phyloP scores from a whole-genome alignment of 2,797 vertebrate species.

The Silurus aristotelis region DNA sequence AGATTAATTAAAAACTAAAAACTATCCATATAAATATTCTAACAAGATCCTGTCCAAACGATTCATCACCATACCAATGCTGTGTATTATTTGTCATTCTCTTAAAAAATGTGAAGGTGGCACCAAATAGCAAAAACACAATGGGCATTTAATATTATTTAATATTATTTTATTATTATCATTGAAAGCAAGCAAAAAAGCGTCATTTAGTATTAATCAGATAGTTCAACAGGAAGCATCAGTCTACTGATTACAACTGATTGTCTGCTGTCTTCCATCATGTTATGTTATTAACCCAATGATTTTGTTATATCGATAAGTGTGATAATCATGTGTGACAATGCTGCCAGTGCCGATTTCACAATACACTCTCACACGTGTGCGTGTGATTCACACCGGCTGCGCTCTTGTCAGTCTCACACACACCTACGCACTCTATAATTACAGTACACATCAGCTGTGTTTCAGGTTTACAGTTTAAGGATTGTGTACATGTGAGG shows the following conservation, averaged over 20 bases:
- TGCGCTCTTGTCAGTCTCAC: not conserved
- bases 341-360: not conserved
- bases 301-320: not conserved
- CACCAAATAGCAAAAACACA: not conserved
- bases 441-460: conserved; percentile 34
- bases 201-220: not conserved
- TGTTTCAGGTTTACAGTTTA: conserved; percentile 14
- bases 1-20: not conserved
- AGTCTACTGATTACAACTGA: not conserved
- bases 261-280: not conserved
- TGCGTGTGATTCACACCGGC: not conserved
- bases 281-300: not conserved
- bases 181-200: not conserved
- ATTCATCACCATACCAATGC: not conserved
- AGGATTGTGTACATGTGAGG: not conserved
- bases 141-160: too few relatives aligned
- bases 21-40: not conserved
- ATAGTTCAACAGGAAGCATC: not conserved
- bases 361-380: not conserved
- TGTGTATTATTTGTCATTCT: not conserved
- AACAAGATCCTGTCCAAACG: not conserved
- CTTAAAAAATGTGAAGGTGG: not conserved
- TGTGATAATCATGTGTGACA: not conserved
- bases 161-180: too few relatives aligned
- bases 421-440: conserved; percentile 12